Evolutionary conservation across 2,888 invertebrate species (phyloP).

Genomic region (Charanyca ferruginea): DNA sequence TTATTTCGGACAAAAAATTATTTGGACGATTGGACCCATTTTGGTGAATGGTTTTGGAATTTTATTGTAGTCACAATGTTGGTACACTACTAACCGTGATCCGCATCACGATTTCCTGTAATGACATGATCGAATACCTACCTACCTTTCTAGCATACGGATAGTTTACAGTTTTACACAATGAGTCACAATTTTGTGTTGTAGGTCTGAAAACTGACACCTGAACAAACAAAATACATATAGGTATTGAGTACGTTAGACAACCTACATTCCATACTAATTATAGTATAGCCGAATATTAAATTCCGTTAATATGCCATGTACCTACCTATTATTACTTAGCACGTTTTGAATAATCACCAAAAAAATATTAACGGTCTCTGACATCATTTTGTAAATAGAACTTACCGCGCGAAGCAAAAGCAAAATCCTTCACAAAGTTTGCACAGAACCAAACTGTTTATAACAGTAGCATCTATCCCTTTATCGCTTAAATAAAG

Average conservation of each 20-base stretch:
- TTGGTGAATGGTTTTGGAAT: conserved; percentile 19
- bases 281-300: conserved; percentile 18
- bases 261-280: conserved; percentile 21
- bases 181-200: conserved; percentile 56
- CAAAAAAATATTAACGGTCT: conserved; percentile 60
- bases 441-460: conserved; percentile 75
- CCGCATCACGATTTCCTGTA: conserved; percentile 41
- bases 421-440: conserved; percentile 70
- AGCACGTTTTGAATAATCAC: conserved; percentile 25
- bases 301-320: conserved; percentile 11
- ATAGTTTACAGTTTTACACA: conserved; percentile 37
- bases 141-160: conserved; percentile 22
- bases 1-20: conserved; percentile 38
- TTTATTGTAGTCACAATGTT: conserved; percentile 26
- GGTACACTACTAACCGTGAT: conserved; percentile 31
- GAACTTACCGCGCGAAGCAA: conserved; percentile 70
- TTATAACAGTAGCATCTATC: conserved; percentile 75
- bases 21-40: conserved; percentile 22
- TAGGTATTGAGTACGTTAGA: conserved; percentile 21
- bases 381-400: conserved; percentile 58
- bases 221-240: conserved; percentile 61
- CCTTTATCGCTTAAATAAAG: conserved; percentile 86
- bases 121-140: conserved; percentile 30
- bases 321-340: conserved; percentile 6
- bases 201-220: conserved; percentile 49